Conservation (phyloP, 2,888 invertebrate genomes). For the Cheilosia variabilis region DNA sequence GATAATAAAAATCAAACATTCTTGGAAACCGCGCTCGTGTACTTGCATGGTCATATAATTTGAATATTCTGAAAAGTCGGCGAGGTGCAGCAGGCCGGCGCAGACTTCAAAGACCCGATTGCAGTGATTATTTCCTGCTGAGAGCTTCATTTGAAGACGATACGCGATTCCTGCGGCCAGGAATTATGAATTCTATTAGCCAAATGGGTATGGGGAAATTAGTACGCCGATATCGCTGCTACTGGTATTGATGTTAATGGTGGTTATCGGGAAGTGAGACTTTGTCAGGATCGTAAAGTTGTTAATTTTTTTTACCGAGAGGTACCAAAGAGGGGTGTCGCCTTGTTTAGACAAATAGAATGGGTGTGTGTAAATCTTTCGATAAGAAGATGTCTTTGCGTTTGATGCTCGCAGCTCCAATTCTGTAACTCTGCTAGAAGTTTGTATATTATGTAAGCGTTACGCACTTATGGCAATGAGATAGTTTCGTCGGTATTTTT, state of each 20-base stretch:
- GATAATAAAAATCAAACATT: slow-evolving; percentile 29
- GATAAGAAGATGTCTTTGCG: too few species aligned
- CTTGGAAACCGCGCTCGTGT: neutral
- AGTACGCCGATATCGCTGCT: slow-evolving; percentile 28
- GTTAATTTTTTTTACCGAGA: too few species aligned
- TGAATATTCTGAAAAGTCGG: slow-evolving; percentile 36
- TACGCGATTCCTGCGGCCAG: slow-evolving; percentile 1
- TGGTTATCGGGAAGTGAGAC: slow-evolving; percentile 5
- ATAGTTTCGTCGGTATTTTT: too few species aligned
- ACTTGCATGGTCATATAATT: slow-evolving; percentile 35
- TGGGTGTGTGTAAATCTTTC: too few species aligned
- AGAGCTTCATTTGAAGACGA: slow-evolving; percentile 37
- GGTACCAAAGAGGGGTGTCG: too few species aligned
- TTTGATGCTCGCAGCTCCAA: too few species aligned
- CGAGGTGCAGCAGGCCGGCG: neutral
- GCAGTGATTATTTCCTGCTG: slow-evolving; percentile 17
- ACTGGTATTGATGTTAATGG: slow-evolving; percentile 35
- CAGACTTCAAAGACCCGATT: slow-evolving; percentile 5
- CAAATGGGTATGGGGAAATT: slow-evolving; percentile 27
- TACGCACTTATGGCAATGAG: too few species aligned
- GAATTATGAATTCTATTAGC: slow-evolving; percentile 35
- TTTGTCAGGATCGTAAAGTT: neutral
- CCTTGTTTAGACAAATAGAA: too few species aligned
- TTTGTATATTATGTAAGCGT: too few species aligned
- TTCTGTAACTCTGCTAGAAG: too few species aligned